Conservation (phyloP, 1,140 invertebrate species). For the Adelges cooleyi region DNA sequence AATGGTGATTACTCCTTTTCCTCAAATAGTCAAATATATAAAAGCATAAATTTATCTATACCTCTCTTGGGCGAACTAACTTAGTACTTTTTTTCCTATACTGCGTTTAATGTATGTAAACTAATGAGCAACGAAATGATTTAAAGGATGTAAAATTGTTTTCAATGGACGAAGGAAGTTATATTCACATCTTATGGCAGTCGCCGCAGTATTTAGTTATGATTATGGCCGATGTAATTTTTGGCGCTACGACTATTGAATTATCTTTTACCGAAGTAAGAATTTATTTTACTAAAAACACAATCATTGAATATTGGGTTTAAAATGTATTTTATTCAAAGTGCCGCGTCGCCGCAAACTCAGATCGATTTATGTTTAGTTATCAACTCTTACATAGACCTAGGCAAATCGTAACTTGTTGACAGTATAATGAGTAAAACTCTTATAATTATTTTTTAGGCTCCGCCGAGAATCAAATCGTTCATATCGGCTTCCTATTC, state of each 20-base stretch:
- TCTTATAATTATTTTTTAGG: conserved; percentile 40
- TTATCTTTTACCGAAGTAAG: conserved; percentile 56
- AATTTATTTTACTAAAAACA: not conserved
- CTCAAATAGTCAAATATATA: not conserved
- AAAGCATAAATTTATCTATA: not conserved
- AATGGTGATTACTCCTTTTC: no score
- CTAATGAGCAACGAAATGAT: no score
- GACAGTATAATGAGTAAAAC: no score
- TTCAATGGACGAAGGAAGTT: conserved; percentile 38
- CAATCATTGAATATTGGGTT: not conserved
- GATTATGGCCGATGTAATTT: conserved; percentile 52
- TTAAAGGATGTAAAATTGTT: conserved; percentile 30
- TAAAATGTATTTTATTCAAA: no score
- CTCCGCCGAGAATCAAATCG: conserved; percentile 49
- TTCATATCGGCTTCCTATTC: conserved; percentile 42
- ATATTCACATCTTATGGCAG: conserved; percentile 47
- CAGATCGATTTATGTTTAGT: no score
- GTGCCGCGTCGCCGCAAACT: no score
- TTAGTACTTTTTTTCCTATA: not conserved
- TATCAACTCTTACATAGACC: no score
- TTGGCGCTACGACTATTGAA: conserved; percentile 52
- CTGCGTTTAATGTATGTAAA: no score
- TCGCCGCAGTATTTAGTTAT: conserved; percentile 53
- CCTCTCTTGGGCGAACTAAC: not conserved
- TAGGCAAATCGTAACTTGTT: no score